phyloP scores from a whole-genome alignment of 2,797 vertebrate species.

The Geotrypetes seraphini region DNA sequence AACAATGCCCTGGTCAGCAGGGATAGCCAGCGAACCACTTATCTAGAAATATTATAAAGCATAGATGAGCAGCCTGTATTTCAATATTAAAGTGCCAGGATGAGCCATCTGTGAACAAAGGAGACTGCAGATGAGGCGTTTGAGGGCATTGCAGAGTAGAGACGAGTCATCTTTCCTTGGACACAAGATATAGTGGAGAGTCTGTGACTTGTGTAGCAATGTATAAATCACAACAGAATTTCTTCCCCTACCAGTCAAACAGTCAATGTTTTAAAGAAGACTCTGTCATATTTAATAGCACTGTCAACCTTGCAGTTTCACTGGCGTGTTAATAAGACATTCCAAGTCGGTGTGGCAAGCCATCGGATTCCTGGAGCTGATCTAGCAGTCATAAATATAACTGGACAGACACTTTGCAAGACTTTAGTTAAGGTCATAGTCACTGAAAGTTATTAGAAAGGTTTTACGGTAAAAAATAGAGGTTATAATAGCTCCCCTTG shows the following conservation, averaged over 20 bases:
- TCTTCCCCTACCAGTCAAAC: constrained; percentile 18
- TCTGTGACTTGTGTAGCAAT: constrained; percentile 4
- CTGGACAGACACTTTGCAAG: too few species aligned
- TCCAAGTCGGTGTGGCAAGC: constrained; percentile 18
- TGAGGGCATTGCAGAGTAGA: constrained; percentile 16
- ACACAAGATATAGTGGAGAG: constrained; percentile 24
- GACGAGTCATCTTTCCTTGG: constrained; percentile 22
- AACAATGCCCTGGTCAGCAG: neutral
- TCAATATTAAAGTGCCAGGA: constrained; percentile 8
- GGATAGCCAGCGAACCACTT: neutral
- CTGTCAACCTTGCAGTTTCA: constrained; percentile 31
- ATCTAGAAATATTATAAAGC: neutral
- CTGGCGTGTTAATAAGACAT: constrained; percentile 30
- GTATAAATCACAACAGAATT: constrained; percentile 33
- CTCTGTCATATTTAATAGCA: constrained; percentile 47
- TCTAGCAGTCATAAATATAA: neutral
- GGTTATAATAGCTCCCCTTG: too few species aligned
- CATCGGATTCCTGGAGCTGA: neutral
- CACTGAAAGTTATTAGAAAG: too few species aligned
- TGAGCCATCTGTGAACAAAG: constrained; percentile 5
- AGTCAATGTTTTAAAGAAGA: constrained; percentile 35
- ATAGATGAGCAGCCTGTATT: neutral
- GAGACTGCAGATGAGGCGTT: constrained; percentile 13
- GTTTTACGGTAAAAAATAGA: too few species aligned
- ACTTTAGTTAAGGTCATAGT: too few species aligned